Base-by-base conservation (phyloP, 2,888 invertebrate genomes). In the Nomada goodeniana region DNA sequence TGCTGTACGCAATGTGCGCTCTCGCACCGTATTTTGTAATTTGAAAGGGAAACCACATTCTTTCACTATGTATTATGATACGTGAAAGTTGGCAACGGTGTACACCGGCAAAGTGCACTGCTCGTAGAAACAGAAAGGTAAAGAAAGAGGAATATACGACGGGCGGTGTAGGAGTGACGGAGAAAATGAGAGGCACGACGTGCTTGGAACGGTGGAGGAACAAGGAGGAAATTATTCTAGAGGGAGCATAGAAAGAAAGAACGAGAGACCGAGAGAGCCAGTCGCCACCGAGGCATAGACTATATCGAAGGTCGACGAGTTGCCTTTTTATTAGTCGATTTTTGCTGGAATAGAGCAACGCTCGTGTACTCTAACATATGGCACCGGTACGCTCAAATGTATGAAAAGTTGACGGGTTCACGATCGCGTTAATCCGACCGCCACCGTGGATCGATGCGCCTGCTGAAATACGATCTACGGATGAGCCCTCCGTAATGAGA, bases 31-130 rank as follows among this genome's bases (percentile, higher is more conserved):
- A 93, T 93, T 93, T 93, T 93, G 93, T 93, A 93, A 93, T 93
- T 93, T 93, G 92, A 93, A 93, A 93, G 93, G 93, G 92, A 93
- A 93, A 93, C 93, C 92, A 91, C 93, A 93, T 93, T 93, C 93
- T 93, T 93, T 91, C 90, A 91, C 91, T 91, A 91, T 91, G 91
- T 92, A 92, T 93, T 93, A 93, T 93, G 92, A 93, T 93, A 93
- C 93, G 93, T 92, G 93, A 93, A 93, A 93, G 93, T 93, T 92
- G 91, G 91, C 91, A 90, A 90, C 87, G 84, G 83, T 82, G 85
- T 85, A 83, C 86, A 85, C 83, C 76, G 71, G 76, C 82, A 81
- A 80, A 69, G 82, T 60, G 63, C 73, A 80, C 72, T 23, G 29
- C 71, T 65, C 26, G 74, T 60, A 78, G 61, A 69, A 76, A 76